Evolutionary conservation across 2,797 vertebrate species (phyloP), one percentile per base, ranked within the genome.

Genomic region (Gobio occitaniae): DNA sequence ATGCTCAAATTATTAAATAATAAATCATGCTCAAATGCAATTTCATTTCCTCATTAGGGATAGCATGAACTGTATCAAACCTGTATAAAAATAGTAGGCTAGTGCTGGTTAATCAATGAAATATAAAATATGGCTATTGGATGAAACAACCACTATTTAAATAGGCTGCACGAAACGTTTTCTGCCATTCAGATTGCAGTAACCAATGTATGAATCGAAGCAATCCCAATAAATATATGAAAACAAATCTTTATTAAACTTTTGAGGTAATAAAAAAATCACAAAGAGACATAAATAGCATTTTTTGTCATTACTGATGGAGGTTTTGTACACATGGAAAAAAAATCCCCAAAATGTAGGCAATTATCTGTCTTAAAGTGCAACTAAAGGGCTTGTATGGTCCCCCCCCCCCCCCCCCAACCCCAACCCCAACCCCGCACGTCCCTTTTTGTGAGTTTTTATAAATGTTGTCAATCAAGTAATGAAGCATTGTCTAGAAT

Each of bases 301-400:
- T 77, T 81, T 82, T 48, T 63, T 74, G 66, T 83, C 56, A 84
- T 79, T 77, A 59, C 74, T 32, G 71, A 79, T 74, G 78, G 47
- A 71, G 36, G 25, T 70, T 70, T 81, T 81, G 66, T 44, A 77
- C 48, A 48, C 38, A 19, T 80, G 36, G 59, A 68, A 32, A 68
- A n/a, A 2, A 89, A 85, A 88, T 88, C 86, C 86, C 89, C 2
- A 32, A 32, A 88, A 84, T 89, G 89, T 83, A 83, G 87, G 83
- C 85, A 88, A 86, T 74, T 61, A 36, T 89, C 85, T 84, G 63
- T 89, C 75, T 79, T 96, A 96, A 96, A 96, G 95, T 96, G 95
- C 95, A 92, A 90, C 88, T 80, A 87, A 90, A 88, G 84, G 84
- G 87, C 89, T 87, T 86, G 84, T 48, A 65, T 21, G 38, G 6